A percentile compares a stretch with the other conserved stretches of the same genome.
Evolutionary conservation across 2,113 vertebrate species (phyloP).

Genomic region (Pogona vitticeps): DNA sequence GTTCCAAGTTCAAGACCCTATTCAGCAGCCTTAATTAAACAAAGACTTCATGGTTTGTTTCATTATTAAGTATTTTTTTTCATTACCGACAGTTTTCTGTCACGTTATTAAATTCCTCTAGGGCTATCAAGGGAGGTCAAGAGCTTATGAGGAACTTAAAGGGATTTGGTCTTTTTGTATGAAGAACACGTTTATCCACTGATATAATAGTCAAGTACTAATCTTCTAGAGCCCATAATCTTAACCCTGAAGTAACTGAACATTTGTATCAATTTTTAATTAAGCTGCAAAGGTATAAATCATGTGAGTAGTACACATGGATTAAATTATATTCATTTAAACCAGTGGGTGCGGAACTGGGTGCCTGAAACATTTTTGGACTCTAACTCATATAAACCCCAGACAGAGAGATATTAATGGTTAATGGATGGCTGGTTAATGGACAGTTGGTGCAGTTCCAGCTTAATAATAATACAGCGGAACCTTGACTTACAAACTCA

Average conservation of each 20-base stretch:
- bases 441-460: no score
- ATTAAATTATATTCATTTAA: not conserved
- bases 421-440: no score
- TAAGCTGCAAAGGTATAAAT: not conserved
- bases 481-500: no score
- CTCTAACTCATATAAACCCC: not conserved
- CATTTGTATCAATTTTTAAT: slow-evolving; percentile 10
- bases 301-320: not conserved
- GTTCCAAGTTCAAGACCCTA: not conserved
- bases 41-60: not conserved
- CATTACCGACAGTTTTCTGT: not conserved
- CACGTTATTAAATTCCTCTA: not conserved
- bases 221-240: not conserved
- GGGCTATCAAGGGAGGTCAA: not conserved
- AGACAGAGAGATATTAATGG: no score
- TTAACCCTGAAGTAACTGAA: not conserved
- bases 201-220: not conserved
- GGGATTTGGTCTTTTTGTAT: slow-evolving; percentile 1
- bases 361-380: not conserved
- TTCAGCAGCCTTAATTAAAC: not conserved
- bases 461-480: no score
- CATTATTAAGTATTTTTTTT: not conserved
- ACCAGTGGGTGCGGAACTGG: not conserved
- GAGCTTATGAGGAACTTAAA: slow-evolving; percentile 6
- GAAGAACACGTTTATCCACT: not conserved